Percentiles rank a stretch among this genome's conserved stretches.
phyloP scores from a whole-genome alignment of 1,140 invertebrate genomes.

The Ostrea edulis region DNA sequence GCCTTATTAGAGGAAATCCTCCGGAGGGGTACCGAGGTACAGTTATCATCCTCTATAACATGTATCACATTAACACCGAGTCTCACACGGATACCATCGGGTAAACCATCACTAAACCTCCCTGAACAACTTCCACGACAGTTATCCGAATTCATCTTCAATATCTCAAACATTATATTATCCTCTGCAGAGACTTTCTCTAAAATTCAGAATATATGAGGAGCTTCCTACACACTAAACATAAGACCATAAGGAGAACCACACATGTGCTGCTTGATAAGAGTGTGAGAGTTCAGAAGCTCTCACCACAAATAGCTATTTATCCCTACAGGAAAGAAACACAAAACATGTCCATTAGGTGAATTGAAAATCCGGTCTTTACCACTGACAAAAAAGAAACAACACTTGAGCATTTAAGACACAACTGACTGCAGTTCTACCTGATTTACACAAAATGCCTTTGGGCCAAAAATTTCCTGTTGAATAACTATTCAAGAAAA shows the following conservation, averaged over 20 bases:
- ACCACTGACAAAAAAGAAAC: neutral
- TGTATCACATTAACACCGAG: conserved; percentile 45
- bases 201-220: neutral
- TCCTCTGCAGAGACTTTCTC: neutral
- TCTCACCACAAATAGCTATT: neutral
- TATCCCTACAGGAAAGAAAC: neutral
- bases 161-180: conserved; percentile 2
- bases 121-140: neutral
- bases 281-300: neutral
- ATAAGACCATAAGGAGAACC: neutral
- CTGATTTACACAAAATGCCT: conserved; percentile 1
- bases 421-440: neutral
- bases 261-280: neutral
- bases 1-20: conserved; percentile 35
- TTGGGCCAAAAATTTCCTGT: neutral
- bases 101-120: neutral
- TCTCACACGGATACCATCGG: neutral
- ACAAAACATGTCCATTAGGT: neutral
- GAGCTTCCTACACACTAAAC: neutral
- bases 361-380: conserved; percentile 8
- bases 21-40: conserved; percentile 33
- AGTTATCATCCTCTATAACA: conserved; percentile 44
- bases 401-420: neutral
- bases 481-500: neutral
- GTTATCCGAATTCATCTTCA: conserved; percentile 12